A percentile compares a stretch with the other conserved stretches of the same genome.
These are phyloP conservation scores for Columba guinea DNA, from an alignment of 2,797 vertebrate genomes.

Conservation along the genomic window DNA sequence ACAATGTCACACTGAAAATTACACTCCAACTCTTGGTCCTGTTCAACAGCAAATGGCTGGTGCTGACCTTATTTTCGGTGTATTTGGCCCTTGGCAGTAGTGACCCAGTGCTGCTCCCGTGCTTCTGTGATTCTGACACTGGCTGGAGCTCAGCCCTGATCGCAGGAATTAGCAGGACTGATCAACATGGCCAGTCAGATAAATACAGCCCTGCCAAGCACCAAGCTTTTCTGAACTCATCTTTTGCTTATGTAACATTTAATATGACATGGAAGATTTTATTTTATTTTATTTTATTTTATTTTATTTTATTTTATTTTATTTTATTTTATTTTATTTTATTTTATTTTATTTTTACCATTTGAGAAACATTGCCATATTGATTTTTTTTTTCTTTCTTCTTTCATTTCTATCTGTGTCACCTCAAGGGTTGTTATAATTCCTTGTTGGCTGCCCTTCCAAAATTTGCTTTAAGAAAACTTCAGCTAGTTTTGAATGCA, in stretches of 20 bases:
- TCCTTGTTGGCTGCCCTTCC: conserved; percentile 34
- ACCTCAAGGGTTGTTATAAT: conserved; percentile 31
- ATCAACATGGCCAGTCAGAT: fast-evolving
- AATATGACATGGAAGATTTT: not conserved
- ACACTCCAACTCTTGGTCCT: not conserved
- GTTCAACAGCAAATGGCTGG: not conserved
- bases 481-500: conserved; percentile 21
- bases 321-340: no score
- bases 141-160: not conserved
- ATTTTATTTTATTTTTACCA: not conserved
- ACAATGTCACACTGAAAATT: not conserved
- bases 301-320: no score
- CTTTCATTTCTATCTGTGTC: conserved; percentile 38
- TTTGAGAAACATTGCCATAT: not conserved
- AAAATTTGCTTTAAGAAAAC: conserved; percentile 43
- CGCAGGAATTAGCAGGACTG: not conserved
- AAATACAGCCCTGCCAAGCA: not conserved
- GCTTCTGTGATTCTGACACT: fast-evolving
- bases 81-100: not conserved
- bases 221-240: not conserved
- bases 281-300: no score
- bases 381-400: conserved; percentile 28
- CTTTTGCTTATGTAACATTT: not conserved
- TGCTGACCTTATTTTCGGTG: not conserved
- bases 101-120: not conserved